A percentile compares a stretch with the other conserved stretches of the same genome.
These are phyloP conservation scores for Terebella lapidaria DNA, from an alignment of 2,888 invertebrate species.

Conservation along the genomic window DNA sequence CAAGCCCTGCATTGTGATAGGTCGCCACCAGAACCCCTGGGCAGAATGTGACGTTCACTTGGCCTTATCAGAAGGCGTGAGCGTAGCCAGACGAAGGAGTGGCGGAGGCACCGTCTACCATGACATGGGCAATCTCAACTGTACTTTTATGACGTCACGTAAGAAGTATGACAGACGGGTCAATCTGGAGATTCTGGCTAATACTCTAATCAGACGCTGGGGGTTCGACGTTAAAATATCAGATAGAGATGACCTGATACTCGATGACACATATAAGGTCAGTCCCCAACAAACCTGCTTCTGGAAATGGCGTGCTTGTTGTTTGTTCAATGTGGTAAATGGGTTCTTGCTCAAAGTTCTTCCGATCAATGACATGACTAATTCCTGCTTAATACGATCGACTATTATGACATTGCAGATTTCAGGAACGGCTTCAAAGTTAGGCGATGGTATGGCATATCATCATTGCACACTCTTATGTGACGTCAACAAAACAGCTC, in stretches of 20 bases:
- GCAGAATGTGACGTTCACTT: conserved; percentile 76
- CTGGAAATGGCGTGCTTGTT: neutral
- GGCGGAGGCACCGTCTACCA: conserved; percentile 96
- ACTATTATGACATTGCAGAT: no score
- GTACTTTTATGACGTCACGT: conserved; percentile 83
- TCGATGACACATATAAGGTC: conserved; percentile 61
- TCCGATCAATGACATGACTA: no score
- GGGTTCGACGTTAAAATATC: conserved; percentile 72
- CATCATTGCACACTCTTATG: conserved; percentile 89
- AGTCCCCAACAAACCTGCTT: neutral
- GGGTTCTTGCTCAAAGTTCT: no score
- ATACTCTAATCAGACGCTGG: conserved; percentile 77
- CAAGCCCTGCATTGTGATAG: conserved; percentile 89
- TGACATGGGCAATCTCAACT: conserved; percentile 62
- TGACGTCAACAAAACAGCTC: neutral
- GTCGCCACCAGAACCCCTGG: conserved; percentile 96
- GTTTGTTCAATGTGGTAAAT: no score
- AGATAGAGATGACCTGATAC: conserved; percentile 78
- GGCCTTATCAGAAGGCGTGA: conserved; percentile 65
- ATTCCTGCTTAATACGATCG: neutral
- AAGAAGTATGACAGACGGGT: conserved; percentile 77
- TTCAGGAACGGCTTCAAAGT: conserved; percentile 91
- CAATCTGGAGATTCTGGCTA: conserved; percentile 81
- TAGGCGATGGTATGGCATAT: conserved; percentile 83
- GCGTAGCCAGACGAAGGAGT: conserved; percentile 82